phyloP scores from a whole-genome alignment of 2,113 vertebrate species.

The Paramormyrops kingsleyae region DNA sequence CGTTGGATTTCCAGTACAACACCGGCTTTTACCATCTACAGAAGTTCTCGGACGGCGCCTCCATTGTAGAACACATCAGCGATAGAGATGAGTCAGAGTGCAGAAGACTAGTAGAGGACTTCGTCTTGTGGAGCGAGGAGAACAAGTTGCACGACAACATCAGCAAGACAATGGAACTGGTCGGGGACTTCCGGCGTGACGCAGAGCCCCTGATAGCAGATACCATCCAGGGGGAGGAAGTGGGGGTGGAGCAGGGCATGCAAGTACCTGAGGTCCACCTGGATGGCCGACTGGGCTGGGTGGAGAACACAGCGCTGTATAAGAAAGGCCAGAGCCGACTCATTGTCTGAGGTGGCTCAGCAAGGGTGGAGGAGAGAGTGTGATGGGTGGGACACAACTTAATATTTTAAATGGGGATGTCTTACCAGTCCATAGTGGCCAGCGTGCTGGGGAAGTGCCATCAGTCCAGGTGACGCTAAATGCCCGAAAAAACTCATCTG shows the following conservation, averaged over 20 bases:
- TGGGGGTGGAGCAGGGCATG: neutral
- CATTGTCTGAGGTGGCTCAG: neutral
- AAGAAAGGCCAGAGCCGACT: neutral
- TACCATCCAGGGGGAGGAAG: neutral
- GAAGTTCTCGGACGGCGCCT: neutral
- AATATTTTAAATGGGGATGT: neutral
- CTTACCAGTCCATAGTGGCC: neutral
- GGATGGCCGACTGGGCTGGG: neutral
- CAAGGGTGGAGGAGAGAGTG: neutral
- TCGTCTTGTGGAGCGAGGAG: neutral
- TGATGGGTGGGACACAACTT: neutral
- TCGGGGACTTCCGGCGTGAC: neutral
- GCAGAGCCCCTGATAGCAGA: neutral
- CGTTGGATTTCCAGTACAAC: neutral
- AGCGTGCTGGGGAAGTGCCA: neutral
- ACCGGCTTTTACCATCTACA: neutral
- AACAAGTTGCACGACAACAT: neutral
- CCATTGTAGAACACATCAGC: neutral
- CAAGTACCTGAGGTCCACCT: neutral
- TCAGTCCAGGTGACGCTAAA: neutral
- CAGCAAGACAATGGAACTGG: neutral
- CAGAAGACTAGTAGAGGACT: neutral
- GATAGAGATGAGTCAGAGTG: neutral
- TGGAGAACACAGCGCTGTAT: neutral
- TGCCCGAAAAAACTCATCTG: neutral